phyloP scores from a whole-genome alignment of 2,797 vertebrate species.

The Geotrypetes seraphini region DNA sequence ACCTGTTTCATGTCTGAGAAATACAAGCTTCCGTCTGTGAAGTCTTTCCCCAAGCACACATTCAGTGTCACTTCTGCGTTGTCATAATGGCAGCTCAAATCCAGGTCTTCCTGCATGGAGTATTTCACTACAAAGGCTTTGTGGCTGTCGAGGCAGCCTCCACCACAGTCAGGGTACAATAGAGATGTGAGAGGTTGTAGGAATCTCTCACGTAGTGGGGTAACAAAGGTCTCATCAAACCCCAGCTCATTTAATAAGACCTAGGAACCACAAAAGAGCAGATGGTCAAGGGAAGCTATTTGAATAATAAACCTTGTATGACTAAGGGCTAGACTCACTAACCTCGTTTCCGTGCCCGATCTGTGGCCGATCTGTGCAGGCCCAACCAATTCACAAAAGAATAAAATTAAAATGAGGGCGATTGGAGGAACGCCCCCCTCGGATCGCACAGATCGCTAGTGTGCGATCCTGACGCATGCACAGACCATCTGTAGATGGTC shows the following conservation, averaged over 20 bases:
- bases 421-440: too few species aligned
- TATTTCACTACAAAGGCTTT: constrained; percentile 91
- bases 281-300: too few species aligned
- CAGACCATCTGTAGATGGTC: too few species aligned
- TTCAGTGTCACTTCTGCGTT: constrained; percentile 92
- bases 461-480: too few species aligned
- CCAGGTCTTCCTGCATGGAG: constrained; percentile 66
- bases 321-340: too few species aligned
- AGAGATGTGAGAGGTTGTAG: constrained; percentile 62
- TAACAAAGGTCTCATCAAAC: constrained; percentile 73
- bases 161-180: constrained; percentile 79
- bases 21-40: constrained; percentile 82
- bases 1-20: constrained; percentile 89
- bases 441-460: too few species aligned
- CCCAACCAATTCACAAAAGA: too few species aligned
- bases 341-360: too few species aligned
- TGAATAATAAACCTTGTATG: too few species aligned
- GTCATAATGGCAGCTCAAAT: constrained; percentile 85
- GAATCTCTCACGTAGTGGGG: constrained; percentile 75
- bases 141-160: constrained; percentile 76
- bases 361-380: too few species aligned
- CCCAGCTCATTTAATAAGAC: constrained; percentile 83
- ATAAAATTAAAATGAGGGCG: too few species aligned
- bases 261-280: constrained; percentile 36
- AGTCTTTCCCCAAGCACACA: constrained; percentile 77